Evolutionary conservation across 2,797 vertebrate genomes (phyloP), one percentile per base, ranked within the genome.

Genomic region (Gymnodraco acuticeps): DNA sequence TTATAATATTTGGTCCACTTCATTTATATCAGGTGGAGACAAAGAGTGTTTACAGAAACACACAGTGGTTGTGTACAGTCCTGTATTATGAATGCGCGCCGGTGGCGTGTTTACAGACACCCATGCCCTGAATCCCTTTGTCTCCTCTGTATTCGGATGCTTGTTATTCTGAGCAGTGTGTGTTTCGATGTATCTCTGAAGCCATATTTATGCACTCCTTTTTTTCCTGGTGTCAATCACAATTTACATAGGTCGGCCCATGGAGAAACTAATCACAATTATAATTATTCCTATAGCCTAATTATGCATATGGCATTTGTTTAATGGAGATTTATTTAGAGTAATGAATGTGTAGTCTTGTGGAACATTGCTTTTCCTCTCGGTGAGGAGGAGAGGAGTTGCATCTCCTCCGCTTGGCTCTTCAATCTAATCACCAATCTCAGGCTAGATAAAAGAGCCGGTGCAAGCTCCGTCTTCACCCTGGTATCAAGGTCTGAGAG

Each of bases 331-430:
- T 94, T 94, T 93, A 93, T 94, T 92, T 89, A 82, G 86, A 87
- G 88, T 94, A 93, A 93, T 93, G 91, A 92, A 93, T 88, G 94
- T 93, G 88, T 94, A 94, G 92, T 91, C 93, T 94, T 91, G 92
- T 94, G 94, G 93, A 95, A 94, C 93, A 92, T 94, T 94, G 93
- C 91, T 88, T 92, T 90, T 83, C 84, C 86, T 84, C 85, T 81
- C 73, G 3, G 73, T 66, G 77, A 73, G 75, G 65, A 81, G 75
- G 83, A 81, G 87, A 86, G 48, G 80, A 81, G 75, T 71, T 42
- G 74, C n/a, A 66, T 72, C 80, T 81, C 86, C 76, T 86, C 87
- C 70, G 69, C 82, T 10, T 56, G 71, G 54, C 81, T 79, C 80
- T 89, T 87, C 84, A 84, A 89, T 92, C 84, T 90, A 87, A 90